A percentile compares a stretch with the other conserved stretches of the same genome.
These are phyloP conservation scores for Ecliptopera silaceata DNA, from an alignment of 2,888 invertebrate genomes.

Conservation along the genomic window DNA sequence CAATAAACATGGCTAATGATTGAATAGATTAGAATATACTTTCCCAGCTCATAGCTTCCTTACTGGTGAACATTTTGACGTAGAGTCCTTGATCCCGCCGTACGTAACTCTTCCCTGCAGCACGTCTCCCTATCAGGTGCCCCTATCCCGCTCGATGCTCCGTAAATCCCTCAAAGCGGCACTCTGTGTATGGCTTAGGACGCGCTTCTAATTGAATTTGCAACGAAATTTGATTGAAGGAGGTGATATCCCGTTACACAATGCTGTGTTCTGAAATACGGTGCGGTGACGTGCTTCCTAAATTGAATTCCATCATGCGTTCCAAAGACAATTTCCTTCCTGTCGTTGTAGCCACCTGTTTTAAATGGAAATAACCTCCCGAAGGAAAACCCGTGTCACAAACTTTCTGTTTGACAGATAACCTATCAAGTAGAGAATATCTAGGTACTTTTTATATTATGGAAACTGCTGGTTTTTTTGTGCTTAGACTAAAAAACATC, in stretches of 20 bases:
- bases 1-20: no score
- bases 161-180: conserved; percentile 26
- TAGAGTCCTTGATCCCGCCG: not conserved
- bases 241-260: conserved; percentile 2
- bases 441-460: no score
- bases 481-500: no score
- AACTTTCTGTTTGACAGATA: not conserved
- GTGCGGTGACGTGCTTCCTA: not conserved
- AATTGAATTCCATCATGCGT: not conserved
- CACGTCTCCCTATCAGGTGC: not conserved
- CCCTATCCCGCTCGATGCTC: conserved; percentile 11
- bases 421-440: not conserved
- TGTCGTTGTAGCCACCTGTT: not conserved
- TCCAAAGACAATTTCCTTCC: not conserved
- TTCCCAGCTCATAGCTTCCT: no score
- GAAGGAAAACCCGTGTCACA: not conserved
- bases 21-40: no score
- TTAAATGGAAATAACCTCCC: not conserved
- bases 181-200: conserved; percentile 16
- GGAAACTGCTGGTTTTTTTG: no score
- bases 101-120: not conserved
- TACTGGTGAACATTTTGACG: not conserved
- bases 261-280: conserved; percentile 1
- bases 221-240: conserved; percentile 26
- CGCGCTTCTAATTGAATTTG: conserved; percentile 32